These are phyloP conservation scores for Catharus fuscescens DNA, from an alignment of 2,113 vertebrate species.

Conservation along the genomic window DNA sequence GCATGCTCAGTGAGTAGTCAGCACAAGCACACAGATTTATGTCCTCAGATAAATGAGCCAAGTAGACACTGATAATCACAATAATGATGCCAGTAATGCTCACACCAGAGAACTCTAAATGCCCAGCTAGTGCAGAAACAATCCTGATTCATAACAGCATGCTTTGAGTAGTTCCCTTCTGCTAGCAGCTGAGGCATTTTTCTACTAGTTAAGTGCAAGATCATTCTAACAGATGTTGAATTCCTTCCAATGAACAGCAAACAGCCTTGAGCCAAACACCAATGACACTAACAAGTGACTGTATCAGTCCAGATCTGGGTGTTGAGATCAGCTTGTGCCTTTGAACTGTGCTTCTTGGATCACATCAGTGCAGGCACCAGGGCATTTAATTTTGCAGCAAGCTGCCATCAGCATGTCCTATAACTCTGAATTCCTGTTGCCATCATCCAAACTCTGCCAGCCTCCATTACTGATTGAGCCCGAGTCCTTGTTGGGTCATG, in stretches of 20 bases:
- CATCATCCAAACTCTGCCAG: not conserved
- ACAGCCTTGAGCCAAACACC: not conserved
- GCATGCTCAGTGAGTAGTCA: not conserved
- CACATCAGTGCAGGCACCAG: not conserved
- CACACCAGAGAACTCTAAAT: conserved; percentile 40
- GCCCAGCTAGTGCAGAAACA: not conserved
- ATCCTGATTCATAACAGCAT: not conserved
- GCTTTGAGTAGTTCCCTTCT: conserved; percentile 33
- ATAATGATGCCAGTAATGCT: conserved; percentile 20
- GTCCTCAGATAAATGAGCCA: conserved; percentile 31
- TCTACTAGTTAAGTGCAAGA: not conserved
- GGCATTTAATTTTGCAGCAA: not conserved
- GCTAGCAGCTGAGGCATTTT: conserved; percentile 39
- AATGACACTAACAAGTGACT: not conserved
- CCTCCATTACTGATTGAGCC: not conserved
- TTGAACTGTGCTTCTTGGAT: not conserved
- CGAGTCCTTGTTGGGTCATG: not conserved
- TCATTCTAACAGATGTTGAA: conserved; percentile 17
- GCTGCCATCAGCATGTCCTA: not conserved
- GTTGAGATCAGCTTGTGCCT: not conserved
- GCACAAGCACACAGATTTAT: not conserved
- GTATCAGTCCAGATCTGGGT: not conserved
- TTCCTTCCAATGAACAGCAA: conserved; percentile 14
- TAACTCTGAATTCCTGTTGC: not conserved
- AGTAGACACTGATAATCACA: conserved; percentile 23